Base-by-base conservation (phyloP, 2,113 vertebrate species). In the Epinephelus cyanopodus region DNA sequence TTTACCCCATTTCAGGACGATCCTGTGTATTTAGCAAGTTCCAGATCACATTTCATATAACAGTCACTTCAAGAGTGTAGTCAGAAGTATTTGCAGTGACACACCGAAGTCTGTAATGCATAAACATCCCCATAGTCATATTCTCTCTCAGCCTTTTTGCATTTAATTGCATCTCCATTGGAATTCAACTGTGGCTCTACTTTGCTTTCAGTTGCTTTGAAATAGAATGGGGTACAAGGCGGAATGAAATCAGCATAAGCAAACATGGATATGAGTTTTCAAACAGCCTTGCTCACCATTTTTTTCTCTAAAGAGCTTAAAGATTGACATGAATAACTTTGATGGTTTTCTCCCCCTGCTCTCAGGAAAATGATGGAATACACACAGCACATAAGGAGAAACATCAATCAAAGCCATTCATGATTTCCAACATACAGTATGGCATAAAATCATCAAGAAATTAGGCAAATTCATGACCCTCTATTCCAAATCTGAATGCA, bases 201-300 rank as follows among this genome's bases (percentile, higher is more conserved):
- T 89, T 75, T 71, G 68, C 87, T 89, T 75, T 88, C 67, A 72
- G 63, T 87, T 62, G 70, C 87, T 91, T 90, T 90, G 87, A 82
- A 90, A 87, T 68, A 84, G 76, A 90, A 87, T 82, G 68, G 67
- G 75, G 54, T 77, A 86, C 37, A 74, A 64, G 80, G 68, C 29
- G 5, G 47, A 86, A 92, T 82, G 56, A 87, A 91, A 91, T 87
- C 74, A 87, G 84, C 82, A 88, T 65, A 84, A 83, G 84, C 88
- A 92, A 93, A 91, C 87, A 90, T 85, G 73, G 53, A 89, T 90
- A 87, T 85, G 75, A 87, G 84, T 86, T 89, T 89, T 82, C 85
- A 92, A 91, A 82, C 90, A 90, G 86, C 87, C 67, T 83, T 73
- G 74, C 64, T 87, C 62, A 47, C 61, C 39, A 83, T 70, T 87